Percentiles rank a stretch among this genome's conserved stretches.
Evolutionary conservation across 1,140 invertebrate genomes (phyloP).

Genomic region (Apis laboriosa): DNA sequence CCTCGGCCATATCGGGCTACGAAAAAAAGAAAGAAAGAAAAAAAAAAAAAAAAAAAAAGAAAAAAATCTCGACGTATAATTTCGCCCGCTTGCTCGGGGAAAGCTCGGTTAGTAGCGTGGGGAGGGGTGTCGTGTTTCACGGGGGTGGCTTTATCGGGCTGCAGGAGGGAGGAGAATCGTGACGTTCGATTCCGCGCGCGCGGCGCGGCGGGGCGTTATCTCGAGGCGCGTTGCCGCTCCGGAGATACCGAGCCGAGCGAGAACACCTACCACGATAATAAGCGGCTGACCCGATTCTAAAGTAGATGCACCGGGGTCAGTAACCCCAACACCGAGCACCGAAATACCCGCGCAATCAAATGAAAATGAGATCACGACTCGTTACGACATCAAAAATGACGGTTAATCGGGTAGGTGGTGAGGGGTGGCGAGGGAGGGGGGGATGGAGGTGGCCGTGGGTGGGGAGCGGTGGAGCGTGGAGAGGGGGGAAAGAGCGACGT

Average conservation of each 20-base stretch:
- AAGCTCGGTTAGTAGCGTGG: background rate
- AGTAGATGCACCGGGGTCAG: conserved; percentile 79
- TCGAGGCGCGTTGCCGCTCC: conserved; percentile 64
- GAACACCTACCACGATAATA: conserved; percentile 80
- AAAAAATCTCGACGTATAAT: background rate
- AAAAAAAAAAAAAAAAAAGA: too few relatives aligned
- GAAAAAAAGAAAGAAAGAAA: too few relatives aligned
- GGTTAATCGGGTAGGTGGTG: conserved; percentile 49
- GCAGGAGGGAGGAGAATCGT: background rate
- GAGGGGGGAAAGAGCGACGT: background rate
- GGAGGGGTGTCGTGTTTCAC: conserved; percentile 50
- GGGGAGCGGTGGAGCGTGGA: background rate
- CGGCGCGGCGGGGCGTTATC: conserved; percentile 66
- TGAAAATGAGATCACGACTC: conserved; percentile 81
- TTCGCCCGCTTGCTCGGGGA: background rate
- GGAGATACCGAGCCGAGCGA: conserved; percentile 66
- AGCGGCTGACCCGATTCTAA: conserved; percentile 79
- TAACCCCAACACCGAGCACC: conserved; percentile 75
- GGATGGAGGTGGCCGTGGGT: conserved; percentile 1
- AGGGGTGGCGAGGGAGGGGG: conserved; percentile 41
- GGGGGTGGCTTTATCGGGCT: conserved; percentile 55
- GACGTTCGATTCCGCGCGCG: conserved; percentile 36
- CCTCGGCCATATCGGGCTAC: too few relatives aligned
- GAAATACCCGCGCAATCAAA: conserved; percentile 81
- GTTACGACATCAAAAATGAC: conserved; percentile 81